These are phyloP conservation scores for Campoletis sonorensis DNA, from an alignment of 1,140 invertebrate species.

Conservation along the genomic window DNA sequence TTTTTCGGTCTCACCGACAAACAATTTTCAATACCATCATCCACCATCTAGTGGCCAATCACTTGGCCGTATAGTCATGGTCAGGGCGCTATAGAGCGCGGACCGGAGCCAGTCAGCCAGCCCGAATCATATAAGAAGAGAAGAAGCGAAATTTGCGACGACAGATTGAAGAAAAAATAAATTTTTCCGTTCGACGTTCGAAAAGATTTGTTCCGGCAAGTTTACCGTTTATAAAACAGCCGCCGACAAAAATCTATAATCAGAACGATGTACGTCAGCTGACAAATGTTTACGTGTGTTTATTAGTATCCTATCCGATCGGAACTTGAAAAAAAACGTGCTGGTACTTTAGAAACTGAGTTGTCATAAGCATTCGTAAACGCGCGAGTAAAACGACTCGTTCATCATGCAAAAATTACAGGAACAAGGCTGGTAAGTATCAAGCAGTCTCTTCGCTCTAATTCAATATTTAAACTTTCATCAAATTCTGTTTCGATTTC, in stretches of 20 bases:
- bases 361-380: neutral
- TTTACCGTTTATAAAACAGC: neutral
- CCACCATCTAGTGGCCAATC: too few species aligned
- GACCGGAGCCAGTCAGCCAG: too few species aligned
- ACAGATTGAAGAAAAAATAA: too few species aligned
- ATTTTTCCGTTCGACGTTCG: neutral
- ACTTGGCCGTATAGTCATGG: too few species aligned
- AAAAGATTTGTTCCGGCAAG: neutral
- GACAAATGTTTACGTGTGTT: conserved; percentile 61
- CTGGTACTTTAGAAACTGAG: neutral
- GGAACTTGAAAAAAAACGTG: neutral
- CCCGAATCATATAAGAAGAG: too few species aligned
- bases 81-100: too few species aligned
- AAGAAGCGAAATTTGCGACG: too few species aligned
- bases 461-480: conserved; percentile 51
- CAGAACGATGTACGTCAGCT: conserved; percentile 57
- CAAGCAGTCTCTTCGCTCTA: conserved; percentile 50
- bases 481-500: conserved; percentile 65
- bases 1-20: too few species aligned
- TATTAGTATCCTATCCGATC: conserved; percentile 32
- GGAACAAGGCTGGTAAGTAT: conserved; percentile 79
- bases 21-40: too few species aligned
- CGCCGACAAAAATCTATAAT: neutral
- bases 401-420: conserved; percentile 73
- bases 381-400: neutral